A percentile compares a stretch with the other conserved stretches of the same genome.
phyloP scores from a whole-genome alignment of 2,888 invertebrate species.

The Bembecia ichneumoniformis region DNA sequence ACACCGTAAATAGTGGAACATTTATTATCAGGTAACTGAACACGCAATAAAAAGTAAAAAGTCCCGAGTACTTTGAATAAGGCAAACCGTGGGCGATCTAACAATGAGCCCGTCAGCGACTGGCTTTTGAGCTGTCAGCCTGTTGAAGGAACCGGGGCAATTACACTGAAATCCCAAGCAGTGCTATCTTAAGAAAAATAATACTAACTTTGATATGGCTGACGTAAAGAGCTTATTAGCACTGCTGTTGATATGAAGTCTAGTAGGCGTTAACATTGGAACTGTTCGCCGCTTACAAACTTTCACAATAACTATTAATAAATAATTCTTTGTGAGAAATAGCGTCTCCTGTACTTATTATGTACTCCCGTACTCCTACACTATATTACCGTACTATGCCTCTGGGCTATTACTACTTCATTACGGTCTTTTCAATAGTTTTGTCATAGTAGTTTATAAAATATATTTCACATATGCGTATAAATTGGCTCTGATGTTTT shows the following conservation, averaged over 20 bases:
- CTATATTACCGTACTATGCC: too few relatives aligned
- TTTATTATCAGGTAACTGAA: constrained; percentile 36
- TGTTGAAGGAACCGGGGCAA: constrained; percentile 69
- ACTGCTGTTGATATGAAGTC: constrained; percentile 34
- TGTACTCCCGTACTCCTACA: too few relatives aligned
- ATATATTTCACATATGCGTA: too few relatives aligned
- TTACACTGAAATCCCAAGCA: constrained; percentile 67
- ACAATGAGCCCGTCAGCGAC: constrained; percentile 66
- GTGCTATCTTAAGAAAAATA: constrained; percentile 66
- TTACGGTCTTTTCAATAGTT: too few relatives aligned
- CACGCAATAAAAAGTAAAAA: constrained; percentile 57
- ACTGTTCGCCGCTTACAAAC: too few relatives aligned
- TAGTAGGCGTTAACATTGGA: constrained; percentile 19
- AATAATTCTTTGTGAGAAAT: too few relatives aligned
- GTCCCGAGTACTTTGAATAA: constrained; percentile 59
- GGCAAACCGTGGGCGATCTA: constrained; percentile 64
- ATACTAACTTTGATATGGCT: constrained; percentile 51
- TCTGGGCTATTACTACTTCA: too few relatives aligned
- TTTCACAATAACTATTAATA: too few relatives aligned
- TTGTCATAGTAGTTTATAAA: too few relatives aligned
- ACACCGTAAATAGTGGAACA: constrained; percentile 17
- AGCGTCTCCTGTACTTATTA: too few relatives aligned
- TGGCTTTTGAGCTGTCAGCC: constrained; percentile 68
- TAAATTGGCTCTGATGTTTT: too few relatives aligned
- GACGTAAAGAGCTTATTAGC: constrained; percentile 65